Conservation (phyloP, 2,113 vertebrate species). For the Sprattus sprattus region DNA sequence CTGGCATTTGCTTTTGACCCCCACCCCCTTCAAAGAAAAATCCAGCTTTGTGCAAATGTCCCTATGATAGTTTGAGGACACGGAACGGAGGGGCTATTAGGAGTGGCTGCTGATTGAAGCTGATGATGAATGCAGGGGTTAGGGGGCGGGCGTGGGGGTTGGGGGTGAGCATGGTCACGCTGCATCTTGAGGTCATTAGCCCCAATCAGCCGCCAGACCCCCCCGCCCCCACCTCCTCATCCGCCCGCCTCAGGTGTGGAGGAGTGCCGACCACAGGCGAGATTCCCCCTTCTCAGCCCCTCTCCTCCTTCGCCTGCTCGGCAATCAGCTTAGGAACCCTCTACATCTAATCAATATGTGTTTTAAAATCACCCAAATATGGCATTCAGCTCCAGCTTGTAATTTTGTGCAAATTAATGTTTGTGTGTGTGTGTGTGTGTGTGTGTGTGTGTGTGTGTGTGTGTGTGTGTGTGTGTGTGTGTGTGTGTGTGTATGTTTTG, state of each 20-base stretch:
- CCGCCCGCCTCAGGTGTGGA: not conserved
- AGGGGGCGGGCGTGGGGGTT: conserved; percentile 29
- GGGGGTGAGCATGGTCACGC: conserved; percentile 48
- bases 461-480: conserved; percentile 4
- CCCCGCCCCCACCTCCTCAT: not conserved
- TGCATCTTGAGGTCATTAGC: conserved; percentile 73
- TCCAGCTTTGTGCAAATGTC: conserved; percentile 35
- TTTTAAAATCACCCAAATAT: not conserved
- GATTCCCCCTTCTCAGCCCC: not conserved
- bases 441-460: conserved; percentile 1
- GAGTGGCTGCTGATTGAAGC: conserved; percentile 61
- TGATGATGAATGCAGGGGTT: conserved; percentile 48
- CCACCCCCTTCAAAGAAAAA: conserved; percentile 15
- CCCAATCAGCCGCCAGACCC: conserved; percentile 52
- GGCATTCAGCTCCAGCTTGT: not conserved
- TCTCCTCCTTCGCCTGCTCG: not conserved
- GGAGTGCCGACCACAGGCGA: not conserved
- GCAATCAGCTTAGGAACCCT: conserved; percentile 15
- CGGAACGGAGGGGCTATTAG: conserved; percentile 41
- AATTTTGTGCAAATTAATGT: not conserved
- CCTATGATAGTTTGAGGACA: conserved; percentile 41
- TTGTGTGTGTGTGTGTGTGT: conserved; percentile 14
- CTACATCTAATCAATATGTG: conserved; percentile 15
- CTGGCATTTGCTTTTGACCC: conserved; percentile 58
- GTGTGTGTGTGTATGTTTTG: not conserved